Evolutionary conservation across 1,140 invertebrate genomes (phyloP).

Genomic region (Physella acuta): DNA sequence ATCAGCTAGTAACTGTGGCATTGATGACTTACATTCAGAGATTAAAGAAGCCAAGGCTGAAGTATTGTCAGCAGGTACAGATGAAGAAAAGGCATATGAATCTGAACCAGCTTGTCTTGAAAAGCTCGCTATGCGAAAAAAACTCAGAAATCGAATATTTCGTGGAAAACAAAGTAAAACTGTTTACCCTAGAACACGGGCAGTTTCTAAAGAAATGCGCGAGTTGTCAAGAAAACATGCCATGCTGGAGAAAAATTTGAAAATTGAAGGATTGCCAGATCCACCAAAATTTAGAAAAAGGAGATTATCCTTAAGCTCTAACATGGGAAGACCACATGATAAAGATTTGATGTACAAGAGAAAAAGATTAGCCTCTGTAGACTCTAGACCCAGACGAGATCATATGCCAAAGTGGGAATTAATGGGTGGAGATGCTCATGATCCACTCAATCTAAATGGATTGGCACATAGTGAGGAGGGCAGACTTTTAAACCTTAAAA

Average conservation of each 20-base stretch:
- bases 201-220: constrained; percentile 11
- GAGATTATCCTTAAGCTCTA: constrained; percentile 10
- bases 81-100: constrained; percentile 12
- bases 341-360: constrained; percentile 19
- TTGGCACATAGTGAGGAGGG: constrained; percentile 83
- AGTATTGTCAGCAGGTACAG: not conserved
- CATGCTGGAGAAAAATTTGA: constrained; percentile 21
- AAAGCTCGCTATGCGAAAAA: not conserved
- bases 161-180: constrained; percentile 12
- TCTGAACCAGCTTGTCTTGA: constrained; percentile 10
- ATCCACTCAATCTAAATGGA: constrained; percentile 91
- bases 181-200: not conserved
- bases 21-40: not conserved
- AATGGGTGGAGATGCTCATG: constrained; percentile 89
- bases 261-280: constrained; percentile 23
- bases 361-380: constrained; percentile 16
- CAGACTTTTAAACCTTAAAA: constrained; percentile 76
- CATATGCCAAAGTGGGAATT: constrained; percentile 57
- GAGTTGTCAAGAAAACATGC: constrained; percentile 19
- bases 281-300: constrained; percentile 24
- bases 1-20: not conserved
- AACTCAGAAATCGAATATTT: not conserved
- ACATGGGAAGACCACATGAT: constrained; percentile 16
- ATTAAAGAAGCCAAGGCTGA: not conserved
- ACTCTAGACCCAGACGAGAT: constrained; percentile 17